These are phyloP conservation scores for Sigmodon hispidus DNA, from an alignment of 2,113 vertebrate genomes.

Conservation along the genomic window DNA sequence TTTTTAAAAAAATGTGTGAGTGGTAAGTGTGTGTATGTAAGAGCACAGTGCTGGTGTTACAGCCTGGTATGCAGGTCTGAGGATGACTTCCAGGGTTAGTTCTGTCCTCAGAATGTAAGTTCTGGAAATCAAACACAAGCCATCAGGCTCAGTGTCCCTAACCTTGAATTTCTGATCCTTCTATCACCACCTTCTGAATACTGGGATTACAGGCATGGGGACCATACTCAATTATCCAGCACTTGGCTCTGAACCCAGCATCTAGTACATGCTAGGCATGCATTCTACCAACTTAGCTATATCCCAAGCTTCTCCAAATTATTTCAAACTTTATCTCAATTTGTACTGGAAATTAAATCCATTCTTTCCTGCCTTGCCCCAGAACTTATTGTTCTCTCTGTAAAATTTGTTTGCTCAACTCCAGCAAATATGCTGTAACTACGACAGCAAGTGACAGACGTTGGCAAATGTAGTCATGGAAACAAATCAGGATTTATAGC, in stretches of 20 bases:
- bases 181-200: neutral
- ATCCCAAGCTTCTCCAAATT: neutral
- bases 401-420: neutral
- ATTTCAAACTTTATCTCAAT: neutral
- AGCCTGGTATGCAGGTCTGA: neutral
- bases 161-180: neutral
- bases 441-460: neutral
- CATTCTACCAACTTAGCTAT: neutral
- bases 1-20: neutral
- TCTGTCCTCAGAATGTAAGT: neutral
- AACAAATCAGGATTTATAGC: neutral
- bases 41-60: neutral
- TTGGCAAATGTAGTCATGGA: slow-evolving; percentile 1
- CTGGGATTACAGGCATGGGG: neutral
- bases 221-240: neutral
- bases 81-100: neutral
- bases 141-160: neutral
- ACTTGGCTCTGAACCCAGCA: neutral
- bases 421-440: neutral
- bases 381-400: slow-evolving; percentile 5
- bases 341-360: slow-evolving; percentile 7
- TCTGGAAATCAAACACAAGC: neutral
- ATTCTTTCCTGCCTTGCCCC: slow-evolving; percentile 23
- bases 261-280: neutral
- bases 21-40: too few relatives aligned